Evolutionary conservation across 2,113 vertebrate genomes (phyloP).

Genomic region (Salvator merianae): DNA sequence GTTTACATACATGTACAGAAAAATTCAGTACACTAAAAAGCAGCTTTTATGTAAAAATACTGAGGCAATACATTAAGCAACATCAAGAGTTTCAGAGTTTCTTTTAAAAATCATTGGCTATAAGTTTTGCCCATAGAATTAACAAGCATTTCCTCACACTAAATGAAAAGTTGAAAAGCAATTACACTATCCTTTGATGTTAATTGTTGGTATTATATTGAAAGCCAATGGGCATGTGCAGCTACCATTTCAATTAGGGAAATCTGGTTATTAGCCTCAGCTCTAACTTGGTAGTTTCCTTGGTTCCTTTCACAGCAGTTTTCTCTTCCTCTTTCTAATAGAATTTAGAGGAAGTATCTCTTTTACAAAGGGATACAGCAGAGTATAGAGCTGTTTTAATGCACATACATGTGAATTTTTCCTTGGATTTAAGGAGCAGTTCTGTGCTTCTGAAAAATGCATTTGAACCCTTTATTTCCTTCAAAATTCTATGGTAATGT

Average conservation of each 20-base stretch:
- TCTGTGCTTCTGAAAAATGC: neutral
- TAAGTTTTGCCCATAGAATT: constrained; percentile 28
- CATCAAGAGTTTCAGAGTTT: neutral
- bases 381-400: neutral
- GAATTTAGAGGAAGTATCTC: constrained; percentile 48
- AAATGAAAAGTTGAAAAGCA: constrained; percentile 46
- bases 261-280: constrained; percentile 32
- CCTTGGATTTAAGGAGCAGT: neutral
- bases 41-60: constrained; percentile 21
- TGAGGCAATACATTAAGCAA: constrained; percentile 27
- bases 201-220: constrained; percentile 36
- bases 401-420: neutral
- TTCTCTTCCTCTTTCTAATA: constrained; percentile 45
- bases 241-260: constrained; percentile 39
- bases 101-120: neutral
- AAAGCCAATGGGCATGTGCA: constrained; percentile 21
- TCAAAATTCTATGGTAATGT: neutral
- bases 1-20: constrained; percentile 22
- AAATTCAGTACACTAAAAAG: constrained; percentile 37
- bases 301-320: constrained; percentile 6
- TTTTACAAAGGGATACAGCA: constrained; percentile 28
- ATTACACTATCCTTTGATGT: constrained; percentile 41
- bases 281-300: constrained; percentile 49
- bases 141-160: constrained; percentile 27
- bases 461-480: no score